These are phyloP conservation scores for Agrochola litura DNA, from an alignment of 2,888 invertebrate species.

Conservation along the genomic window DNA sequence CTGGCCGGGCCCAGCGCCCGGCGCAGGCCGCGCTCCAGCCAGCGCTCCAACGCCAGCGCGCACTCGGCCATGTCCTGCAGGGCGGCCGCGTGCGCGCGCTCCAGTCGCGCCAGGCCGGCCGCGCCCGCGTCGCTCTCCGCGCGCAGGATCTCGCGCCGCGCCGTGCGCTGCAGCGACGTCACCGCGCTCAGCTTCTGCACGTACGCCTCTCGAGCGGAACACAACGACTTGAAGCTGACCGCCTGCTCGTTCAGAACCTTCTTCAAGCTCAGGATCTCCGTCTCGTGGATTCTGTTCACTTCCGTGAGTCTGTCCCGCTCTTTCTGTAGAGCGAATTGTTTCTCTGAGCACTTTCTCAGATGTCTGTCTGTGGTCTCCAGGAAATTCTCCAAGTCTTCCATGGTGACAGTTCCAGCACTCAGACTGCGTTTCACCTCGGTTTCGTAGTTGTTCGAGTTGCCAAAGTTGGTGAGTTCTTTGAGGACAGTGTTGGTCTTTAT, in stretches of 20 bases:
- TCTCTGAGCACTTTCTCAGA: slow-evolving; percentile 82
- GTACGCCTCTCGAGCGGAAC: slow-evolving; percentile 83
- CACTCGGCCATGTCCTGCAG: slow-evolving; percentile 85
- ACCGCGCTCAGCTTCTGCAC: slow-evolving; percentile 82
- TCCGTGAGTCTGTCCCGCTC: slow-evolving; percentile 84
- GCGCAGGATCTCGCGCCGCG: slow-evolving; percentile 82
- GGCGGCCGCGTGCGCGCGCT: slow-evolving; percentile 82
- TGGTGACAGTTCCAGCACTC: slow-evolving; percentile 82
- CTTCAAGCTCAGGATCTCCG: slow-evolving; percentile 84
- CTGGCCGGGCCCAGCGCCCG: slow-evolving; percentile 70
- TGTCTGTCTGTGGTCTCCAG: slow-evolving; percentile 86
- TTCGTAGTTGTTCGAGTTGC: slow-evolving; percentile 79
- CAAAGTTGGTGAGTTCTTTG: slow-evolving; percentile 85
- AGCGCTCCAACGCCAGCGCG: slow-evolving; percentile 83
- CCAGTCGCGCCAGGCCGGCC: slow-evolving; percentile 79
- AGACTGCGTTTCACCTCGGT: slow-evolving; percentile 80
- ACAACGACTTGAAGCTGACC: slow-evolving; percentile 83
- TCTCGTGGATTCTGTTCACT: slow-evolving; percentile 84
- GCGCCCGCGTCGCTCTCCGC: slow-evolving; percentile 79
- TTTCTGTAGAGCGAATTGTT: slow-evolving; percentile 81
- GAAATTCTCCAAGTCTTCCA: slow-evolving; percentile 87
- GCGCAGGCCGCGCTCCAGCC: slow-evolving; percentile 83
- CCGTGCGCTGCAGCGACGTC: slow-evolving; percentile 83
- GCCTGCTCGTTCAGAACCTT: slow-evolving; percentile 85
- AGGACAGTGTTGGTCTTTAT: slow-evolving; percentile 85